Evolutionary conservation across 2,113 vertebrate genomes (phyloP).

Genomic region (Galbula dea): DNA sequence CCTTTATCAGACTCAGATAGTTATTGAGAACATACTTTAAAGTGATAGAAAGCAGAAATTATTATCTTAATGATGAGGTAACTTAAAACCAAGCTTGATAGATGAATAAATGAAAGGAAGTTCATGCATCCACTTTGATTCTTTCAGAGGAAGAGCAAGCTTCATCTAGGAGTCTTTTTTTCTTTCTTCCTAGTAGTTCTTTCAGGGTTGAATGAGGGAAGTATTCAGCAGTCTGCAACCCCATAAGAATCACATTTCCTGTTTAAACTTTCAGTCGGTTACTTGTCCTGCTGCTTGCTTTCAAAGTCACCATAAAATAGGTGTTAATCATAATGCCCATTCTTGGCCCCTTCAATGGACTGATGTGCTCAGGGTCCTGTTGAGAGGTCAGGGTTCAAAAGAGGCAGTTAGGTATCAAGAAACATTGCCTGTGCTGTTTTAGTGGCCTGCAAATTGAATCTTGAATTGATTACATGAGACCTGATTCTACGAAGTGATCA

Average conservation of each 20-base stretch:
- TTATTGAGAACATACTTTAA: conserved; percentile 61
- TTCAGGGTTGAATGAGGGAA: not conserved
- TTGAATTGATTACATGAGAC: not conserved
- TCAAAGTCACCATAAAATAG: conserved; percentile 10
- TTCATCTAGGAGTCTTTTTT: not conserved
- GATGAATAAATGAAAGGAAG: conserved; percentile 58
- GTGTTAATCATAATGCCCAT: conserved; percentile 22
- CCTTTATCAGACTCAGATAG: conserved; percentile 58
- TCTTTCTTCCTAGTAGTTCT: not conserved
- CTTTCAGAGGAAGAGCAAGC: conserved; percentile 37
- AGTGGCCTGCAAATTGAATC: not conserved
- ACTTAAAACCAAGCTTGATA: conserved; percentile 58
- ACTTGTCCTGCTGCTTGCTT: conserved; percentile 30
- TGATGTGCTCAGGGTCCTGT: not conserved
- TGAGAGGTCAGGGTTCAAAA: conserved; percentile 41
- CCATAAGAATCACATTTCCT: conserved; percentile 20
- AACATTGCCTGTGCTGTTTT: conserved; percentile 1
- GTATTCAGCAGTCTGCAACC: not conserved
- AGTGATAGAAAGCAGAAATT: conserved; percentile 67
- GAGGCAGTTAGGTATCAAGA: not conserved
- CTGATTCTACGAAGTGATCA: not conserved
- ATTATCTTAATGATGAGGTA: conserved; percentile 58
- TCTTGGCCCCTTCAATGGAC: not conserved
- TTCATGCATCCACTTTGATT: conserved; percentile 8
- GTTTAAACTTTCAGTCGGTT: conserved; percentile 13